Conservation (phyloP, 1,140 invertebrate species). For the Drosophila oshimai region DNA sequence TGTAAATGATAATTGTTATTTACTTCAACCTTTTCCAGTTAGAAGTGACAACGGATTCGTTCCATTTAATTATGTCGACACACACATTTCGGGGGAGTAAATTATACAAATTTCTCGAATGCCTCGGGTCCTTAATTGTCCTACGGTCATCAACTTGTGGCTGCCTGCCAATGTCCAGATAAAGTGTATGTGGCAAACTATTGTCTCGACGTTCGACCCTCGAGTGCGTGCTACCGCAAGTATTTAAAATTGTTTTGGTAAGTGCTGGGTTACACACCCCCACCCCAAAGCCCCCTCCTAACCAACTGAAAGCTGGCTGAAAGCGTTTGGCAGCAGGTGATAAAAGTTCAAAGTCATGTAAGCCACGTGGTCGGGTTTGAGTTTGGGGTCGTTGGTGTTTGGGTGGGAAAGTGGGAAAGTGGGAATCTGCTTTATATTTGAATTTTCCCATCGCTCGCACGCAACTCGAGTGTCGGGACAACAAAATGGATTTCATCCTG, state of each 20-base stretch:
- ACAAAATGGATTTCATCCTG: slow-evolving; percentile 44
- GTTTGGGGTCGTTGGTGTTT: background rate
- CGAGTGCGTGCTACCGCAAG: slow-evolving; percentile 47
- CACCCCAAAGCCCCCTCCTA: background rate
- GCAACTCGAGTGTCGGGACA: slow-evolving; percentile 28
- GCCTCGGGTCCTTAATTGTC: slow-evolving; percentile 27
- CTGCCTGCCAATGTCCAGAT: slow-evolving; percentile 40
- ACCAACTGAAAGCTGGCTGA: background rate
- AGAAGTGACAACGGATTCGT: slow-evolving; percentile 20
- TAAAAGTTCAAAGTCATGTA: slow-evolving; percentile 68
- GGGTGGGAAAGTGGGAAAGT: too few relatives aligned
- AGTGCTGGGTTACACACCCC: slow-evolving; percentile 50
- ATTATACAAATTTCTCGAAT: slow-evolving; percentile 32
- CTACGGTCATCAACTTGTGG: slow-evolving; percentile 16
- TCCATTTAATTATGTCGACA: slow-evolving; percentile 34
- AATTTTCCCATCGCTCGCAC: slow-evolving; percentile 15
- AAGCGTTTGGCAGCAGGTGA: slow-evolving; percentile 45
- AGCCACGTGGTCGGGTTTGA: slow-evolving; percentile 35
- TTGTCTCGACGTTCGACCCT: slow-evolving; percentile 11
- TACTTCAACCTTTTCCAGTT: background rate
- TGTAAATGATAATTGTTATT: slow-evolving; percentile 21
- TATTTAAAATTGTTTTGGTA: slow-evolving; percentile 57
- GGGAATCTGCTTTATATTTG: slow-evolving; percentile 38
- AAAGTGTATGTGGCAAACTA: slow-evolving; percentile 21
- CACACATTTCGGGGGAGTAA: slow-evolving; percentile 20